phyloP scores from a whole-genome alignment of 2,113 vertebrate genomes.

The Chelonoidis abingdonii region DNA sequence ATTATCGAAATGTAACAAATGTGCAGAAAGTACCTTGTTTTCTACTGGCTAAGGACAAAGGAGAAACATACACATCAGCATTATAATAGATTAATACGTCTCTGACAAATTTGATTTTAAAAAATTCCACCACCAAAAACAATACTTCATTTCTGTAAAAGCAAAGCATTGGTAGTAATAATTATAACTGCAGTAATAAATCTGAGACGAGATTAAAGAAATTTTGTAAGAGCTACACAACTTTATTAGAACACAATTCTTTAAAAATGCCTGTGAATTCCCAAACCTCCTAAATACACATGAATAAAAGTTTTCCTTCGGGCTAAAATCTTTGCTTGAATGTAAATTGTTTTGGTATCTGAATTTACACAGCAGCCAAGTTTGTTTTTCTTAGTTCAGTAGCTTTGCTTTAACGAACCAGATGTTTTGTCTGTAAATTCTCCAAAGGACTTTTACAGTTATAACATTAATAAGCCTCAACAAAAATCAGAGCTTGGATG shows the following conservation, averaged over 20 bases:
- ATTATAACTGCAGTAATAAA: constrained; percentile 1
- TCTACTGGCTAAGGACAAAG: constrained; percentile 29
- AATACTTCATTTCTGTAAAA: not conserved
- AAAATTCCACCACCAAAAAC: not conserved
- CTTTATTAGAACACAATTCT: constrained; percentile 56
- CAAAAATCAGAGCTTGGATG: constrained; percentile 41
- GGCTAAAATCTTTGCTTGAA: constrained; percentile 65
- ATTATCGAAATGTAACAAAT: not conserved
- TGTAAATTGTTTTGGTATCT: constrained; percentile 78
- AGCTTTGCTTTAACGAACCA: constrained; percentile 80
- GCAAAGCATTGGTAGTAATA: constrained; percentile 32
- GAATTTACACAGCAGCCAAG: constrained; percentile 75
- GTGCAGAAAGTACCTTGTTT: not conserved
- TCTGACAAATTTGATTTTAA: constrained; percentile 45
- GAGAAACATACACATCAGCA: not conserved
- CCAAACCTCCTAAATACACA: constrained; percentile 60
- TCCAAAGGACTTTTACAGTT: constrained; percentile 73
- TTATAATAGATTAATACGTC: not conserved
- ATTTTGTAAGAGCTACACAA: constrained; percentile 33
- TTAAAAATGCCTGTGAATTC: constrained; percentile 45
- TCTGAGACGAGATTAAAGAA: constrained; percentile 25
- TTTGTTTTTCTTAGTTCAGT: constrained; percentile 81
- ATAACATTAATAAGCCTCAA: constrained; percentile 71
- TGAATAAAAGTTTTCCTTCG: constrained; percentile 59
- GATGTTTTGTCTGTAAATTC: constrained; percentile 81